These are phyloP conservation scores for Calameuta filiformis DNA, from an alignment of 2,888 invertebrate genomes.

Conservation along the genomic window DNA sequence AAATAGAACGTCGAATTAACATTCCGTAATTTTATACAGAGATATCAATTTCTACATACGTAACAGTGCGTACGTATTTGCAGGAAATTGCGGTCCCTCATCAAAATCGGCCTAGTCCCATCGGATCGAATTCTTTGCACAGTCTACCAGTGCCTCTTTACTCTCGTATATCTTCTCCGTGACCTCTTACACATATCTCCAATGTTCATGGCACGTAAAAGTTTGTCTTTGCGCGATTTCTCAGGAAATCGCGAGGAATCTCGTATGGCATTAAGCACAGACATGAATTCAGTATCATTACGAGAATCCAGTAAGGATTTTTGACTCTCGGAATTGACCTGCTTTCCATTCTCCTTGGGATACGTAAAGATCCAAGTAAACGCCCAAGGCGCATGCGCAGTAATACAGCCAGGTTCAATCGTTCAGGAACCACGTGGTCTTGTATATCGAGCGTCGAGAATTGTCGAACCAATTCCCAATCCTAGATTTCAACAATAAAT, in stretches of 20 bases:
- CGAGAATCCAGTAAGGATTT: background rate
- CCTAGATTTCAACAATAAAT: conserved; percentile 57
- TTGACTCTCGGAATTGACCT: background rate
- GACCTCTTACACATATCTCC: background rate
- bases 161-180: no score
- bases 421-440: background rate
- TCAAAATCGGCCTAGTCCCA: background rate
- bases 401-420: background rate
- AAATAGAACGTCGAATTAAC: background rate
- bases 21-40: background rate
- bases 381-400: background rate
- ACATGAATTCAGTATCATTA: background rate
- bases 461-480: background rate
- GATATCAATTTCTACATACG: background rate
- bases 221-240: conserved; percentile 15
- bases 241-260: background rate
- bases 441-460: background rate
- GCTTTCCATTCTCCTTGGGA: background rate
- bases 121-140: background rate
- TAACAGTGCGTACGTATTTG: background rate
- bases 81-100: background rate
- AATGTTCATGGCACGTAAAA: conserved; percentile 44
- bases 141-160: no score
- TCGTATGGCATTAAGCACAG: background rate
- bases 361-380: background rate